phyloP scores from a whole-genome alignment of 2,113 vertebrate species.

The Alethe castanea region DNA sequence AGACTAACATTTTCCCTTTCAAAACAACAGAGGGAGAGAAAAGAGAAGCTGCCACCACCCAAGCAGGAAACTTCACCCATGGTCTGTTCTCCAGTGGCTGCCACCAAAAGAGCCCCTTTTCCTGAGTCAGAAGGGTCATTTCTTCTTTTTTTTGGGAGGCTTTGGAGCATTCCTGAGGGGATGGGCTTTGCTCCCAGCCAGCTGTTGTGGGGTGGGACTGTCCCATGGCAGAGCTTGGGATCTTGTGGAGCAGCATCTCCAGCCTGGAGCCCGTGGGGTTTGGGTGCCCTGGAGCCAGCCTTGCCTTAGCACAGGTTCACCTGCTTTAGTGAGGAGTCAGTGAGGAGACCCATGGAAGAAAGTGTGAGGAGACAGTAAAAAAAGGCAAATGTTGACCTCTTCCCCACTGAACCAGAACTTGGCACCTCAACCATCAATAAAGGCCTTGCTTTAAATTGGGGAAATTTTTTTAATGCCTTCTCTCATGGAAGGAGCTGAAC shows the following conservation, averaged over 20 bases:
- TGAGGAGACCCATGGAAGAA: neutral
- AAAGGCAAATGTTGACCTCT: neutral
- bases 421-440: neutral
- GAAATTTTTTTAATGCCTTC: neutral
- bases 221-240: neutral
- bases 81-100: neutral
- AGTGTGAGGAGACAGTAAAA: neutral
- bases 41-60: neutral
- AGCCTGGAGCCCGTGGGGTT: accelerated
- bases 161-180: neutral
- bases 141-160: neutral
- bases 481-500: neutral
- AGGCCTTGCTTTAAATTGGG: neutral
- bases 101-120: neutral
- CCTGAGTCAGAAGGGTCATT: accelerated
- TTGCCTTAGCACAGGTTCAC: neutral
- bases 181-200: neutral
- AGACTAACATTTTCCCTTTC: neutral
- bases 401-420: accelerated
- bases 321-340: neutral
- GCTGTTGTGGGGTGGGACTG: neutral
- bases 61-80: neutral
- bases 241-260: neutral
- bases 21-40: neutral
- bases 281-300: neutral